Evolutionary conservation across 2,797 vertebrate species (phyloP).

Genomic region (Mormyrops boulengeri): DNA sequence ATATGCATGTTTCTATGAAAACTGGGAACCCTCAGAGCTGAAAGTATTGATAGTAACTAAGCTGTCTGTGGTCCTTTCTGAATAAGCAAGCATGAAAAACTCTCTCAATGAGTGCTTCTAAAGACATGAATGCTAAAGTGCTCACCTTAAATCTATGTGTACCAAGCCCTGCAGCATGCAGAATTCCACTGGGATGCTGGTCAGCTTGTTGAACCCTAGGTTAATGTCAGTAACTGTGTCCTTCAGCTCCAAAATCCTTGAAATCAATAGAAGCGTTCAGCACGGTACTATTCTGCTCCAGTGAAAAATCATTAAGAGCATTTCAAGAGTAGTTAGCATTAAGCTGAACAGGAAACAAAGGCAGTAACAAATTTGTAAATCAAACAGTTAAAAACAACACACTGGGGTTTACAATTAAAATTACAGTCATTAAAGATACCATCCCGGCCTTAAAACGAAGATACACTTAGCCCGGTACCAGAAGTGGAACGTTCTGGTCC

Average conservation of each 20-base stretch:
- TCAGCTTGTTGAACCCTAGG: constrained; percentile 84
- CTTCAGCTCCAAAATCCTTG: constrained; percentile 76
- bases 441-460: neutral
- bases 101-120: neutral
- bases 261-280: constrained; percentile 19
- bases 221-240: constrained; percentile 72
- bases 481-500: neutral
- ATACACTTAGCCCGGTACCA: neutral
- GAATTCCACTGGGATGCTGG: constrained; percentile 61
- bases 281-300: neutral
- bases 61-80: neutral
- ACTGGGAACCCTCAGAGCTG: neutral
- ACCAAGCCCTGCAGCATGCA: constrained; percentile 69
- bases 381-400: neutral
- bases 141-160: constrained; percentile 86
- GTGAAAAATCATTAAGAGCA: neutral
- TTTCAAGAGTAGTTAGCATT: neutral
- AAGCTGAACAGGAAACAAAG: neutral
- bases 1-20: neutral
- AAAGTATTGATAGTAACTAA: neutral
- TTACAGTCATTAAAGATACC: neutral
- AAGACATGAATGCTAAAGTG: neutral
- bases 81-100: neutral
- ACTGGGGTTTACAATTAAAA: neutral
- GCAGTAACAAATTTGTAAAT: neutral